Conservation (phyloP, 2,888 invertebrate genomes). For the Athalia rosae region DNA sequence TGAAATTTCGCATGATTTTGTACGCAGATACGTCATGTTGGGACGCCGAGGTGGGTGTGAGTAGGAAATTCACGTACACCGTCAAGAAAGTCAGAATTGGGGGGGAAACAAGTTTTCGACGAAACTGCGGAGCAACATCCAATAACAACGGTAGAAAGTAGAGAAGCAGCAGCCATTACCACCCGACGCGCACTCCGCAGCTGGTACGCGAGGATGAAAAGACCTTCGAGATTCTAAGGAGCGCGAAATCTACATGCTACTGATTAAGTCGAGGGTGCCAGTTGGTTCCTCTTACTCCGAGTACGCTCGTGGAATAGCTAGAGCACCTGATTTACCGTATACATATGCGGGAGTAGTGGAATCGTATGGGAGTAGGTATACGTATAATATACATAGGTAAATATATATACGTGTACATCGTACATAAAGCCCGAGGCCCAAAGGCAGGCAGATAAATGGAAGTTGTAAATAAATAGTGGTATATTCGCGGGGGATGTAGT, state of each 20-base stretch:
- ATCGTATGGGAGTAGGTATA: too few relatives aligned
- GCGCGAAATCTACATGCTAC: conserved; percentile 23
- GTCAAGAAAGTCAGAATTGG: too few relatives aligned
- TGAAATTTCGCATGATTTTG: too few relatives aligned
- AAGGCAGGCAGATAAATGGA: neutral
- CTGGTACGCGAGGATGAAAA: neutral
- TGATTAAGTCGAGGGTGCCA: conserved; percentile 39
- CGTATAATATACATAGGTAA: neutral
- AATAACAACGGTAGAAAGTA: conserved; percentile 22
- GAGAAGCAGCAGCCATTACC: conserved; percentile 17
- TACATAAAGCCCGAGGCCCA: neutral
- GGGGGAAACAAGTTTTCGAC: too few relatives aligned
- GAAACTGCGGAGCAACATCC: neutral
- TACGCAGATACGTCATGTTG: too few relatives aligned
- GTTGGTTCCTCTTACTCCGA: neutral
- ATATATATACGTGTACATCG: neutral
- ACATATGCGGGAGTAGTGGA: neutral
- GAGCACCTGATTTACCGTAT: conserved; percentile 16
- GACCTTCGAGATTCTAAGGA: neutral
- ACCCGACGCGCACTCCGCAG: conserved; percentile 1
- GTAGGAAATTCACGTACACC: too few relatives aligned
- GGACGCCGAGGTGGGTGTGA: too few relatives aligned
- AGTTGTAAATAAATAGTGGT: neutral
- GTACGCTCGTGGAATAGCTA: neutral
- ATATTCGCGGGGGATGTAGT: neutral